Conservation (phyloP, 2,888 invertebrate genomes). For the Dryobota labecula region DNA sequence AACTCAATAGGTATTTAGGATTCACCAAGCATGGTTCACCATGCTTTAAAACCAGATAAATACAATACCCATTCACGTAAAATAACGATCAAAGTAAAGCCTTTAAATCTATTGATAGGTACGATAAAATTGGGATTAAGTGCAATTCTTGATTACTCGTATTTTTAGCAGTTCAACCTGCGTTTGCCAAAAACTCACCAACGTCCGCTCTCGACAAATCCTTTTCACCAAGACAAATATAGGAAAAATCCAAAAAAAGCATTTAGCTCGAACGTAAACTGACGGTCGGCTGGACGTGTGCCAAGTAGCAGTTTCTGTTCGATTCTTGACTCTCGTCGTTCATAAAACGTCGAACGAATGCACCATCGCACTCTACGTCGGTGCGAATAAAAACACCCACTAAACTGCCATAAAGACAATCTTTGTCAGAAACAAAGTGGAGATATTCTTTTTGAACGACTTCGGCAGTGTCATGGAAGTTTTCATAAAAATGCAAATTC, state of each 20-base stretch:
- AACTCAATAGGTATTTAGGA: neutral
- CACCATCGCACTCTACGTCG: conserved; percentile 54
- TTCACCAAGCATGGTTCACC: neutral
- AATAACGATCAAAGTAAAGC: conserved; percentile 6
- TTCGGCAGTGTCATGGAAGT: conserved; percentile 70
- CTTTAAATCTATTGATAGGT: neutral
- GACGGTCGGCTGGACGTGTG: conserved; percentile 67
- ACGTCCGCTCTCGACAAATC: conserved; percentile 59
- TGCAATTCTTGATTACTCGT: conserved; percentile 44
- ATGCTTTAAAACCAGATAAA: neutral
- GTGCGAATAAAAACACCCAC: conserved; percentile 65
- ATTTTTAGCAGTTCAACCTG: conserved; percentile 33
- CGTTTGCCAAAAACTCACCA: conserved; percentile 49
- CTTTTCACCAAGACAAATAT: conserved; percentile 64
- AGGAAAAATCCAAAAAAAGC: conserved; percentile 62
- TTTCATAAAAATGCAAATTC: conserved; percentile 83
- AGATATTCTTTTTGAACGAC: conserved; percentile 69
- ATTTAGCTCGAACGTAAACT: conserved; percentile 68
- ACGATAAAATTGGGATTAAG: conserved; percentile 22
- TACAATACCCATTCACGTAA: neutral
- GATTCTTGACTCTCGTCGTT: conserved; percentile 64
- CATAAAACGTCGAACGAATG: conserved; percentile 68
- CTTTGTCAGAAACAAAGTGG: conserved; percentile 66
- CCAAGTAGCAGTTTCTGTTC: conserved; percentile 68
- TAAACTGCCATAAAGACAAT: conserved; percentile 69